Evolutionary conservation across 2,797 vertebrate genomes (phyloP), one percentile per base, ranked within the genome.

Genomic region (Sarcoramphus papa): DNA sequence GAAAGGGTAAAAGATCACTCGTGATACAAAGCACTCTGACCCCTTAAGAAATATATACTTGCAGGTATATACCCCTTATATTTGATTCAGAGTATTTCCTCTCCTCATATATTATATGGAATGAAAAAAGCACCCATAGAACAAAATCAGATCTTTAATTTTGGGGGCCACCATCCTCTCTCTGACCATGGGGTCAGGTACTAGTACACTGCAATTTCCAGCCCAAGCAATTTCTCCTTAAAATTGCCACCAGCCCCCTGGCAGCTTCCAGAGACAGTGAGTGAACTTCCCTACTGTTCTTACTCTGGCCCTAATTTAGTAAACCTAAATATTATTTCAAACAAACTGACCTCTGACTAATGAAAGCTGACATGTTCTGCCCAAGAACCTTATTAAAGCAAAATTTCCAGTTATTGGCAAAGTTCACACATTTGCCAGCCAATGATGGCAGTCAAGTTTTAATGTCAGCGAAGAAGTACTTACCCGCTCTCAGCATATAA

Each of bases 381-480:
- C 92, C 6, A 19, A 92, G 90, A 96, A 94, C 87, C 90, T 93
- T 51, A 92, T 82, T 80, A 95, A 84, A 59, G 92, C 95, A 92
- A n/a, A 35, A 56, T 54, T 50, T 20, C n/a, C 83, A 85, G 75
- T 59, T 85, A 43, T 37, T 85, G 92, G 79, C 48, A n/a, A 63
- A 85, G 91, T 54, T 45, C 25, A 37, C 7, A 0, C 13, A 72
- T 45, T 33, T 75, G 43, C 60, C 82, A 93, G 56, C 67, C 78
- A 90, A 6, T 10, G 62, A 85, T 47, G 40, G n/a, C 63, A 84
- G 54, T n/a, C 85, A 30, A 60, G 35, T 48, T 59, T 88, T 47
- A 54, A 81, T 47, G 70, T 65, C 68, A 89, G 85, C 64, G 62
- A 43, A 72, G 31, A 56, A 53, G 57, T 14, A 23, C 51, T 56